These are phyloP conservation scores for Pangasius sanitwongsei DNA, from an alignment of 2,797 vertebrate species.

Conservation along the genomic window DNA sequence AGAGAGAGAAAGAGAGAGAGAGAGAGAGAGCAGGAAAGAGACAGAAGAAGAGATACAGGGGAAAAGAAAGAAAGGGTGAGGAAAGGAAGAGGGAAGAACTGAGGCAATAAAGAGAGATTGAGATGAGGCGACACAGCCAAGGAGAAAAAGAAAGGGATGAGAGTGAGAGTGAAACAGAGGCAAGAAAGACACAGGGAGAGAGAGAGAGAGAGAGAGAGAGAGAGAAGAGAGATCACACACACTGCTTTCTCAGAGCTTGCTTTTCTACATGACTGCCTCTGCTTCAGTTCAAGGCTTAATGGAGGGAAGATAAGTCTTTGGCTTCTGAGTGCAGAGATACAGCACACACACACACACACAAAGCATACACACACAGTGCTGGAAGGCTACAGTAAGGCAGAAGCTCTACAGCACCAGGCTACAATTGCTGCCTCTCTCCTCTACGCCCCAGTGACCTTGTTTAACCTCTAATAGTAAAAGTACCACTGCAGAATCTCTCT, in stretches of 20 bases:
- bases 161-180: neutral
- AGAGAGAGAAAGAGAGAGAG: neutral
- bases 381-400: slow-evolving; percentile 52
- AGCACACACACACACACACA: slow-evolving; percentile 49
- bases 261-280: slow-evolving; percentile 72
- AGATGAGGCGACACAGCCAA: no score
- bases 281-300: slow-evolving; percentile 72
- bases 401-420: slow-evolving; percentile 19
- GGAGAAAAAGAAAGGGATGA: neutral
- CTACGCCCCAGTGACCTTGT: slow-evolving; percentile 17
- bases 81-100: neutral
- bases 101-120: no score
- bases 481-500: neutral
- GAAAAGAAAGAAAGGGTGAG: neutral
- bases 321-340: slow-evolving; percentile 64
- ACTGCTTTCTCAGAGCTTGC: slow-evolving; percentile 50
- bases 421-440: slow-evolving; percentile 2
- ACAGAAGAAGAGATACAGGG: neutral
- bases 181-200: neutral
- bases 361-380: slow-evolving; percentile 49
- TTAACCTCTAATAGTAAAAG: neutral
- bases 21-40: neutral
- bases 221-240: slow-evolving; percentile 21
- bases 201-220: slow-evolving; percentile 13
- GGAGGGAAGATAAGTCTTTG: slow-evolving; percentile 72